These are phyloP conservation scores for Willowsia nigromaculata DNA, from an alignment of 2,888 invertebrate species.

Conservation along the genomic window DNA sequence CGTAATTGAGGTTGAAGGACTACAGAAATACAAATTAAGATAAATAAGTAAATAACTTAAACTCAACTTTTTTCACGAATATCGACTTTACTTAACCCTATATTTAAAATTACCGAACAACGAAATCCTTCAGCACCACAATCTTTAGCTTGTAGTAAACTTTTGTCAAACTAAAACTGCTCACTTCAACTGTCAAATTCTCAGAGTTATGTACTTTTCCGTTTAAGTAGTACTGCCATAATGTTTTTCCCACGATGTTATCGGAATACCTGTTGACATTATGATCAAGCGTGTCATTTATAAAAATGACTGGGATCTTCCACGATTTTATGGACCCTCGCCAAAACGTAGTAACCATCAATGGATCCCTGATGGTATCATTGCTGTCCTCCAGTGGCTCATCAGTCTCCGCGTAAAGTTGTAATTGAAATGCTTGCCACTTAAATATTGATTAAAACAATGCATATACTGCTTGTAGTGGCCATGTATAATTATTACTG, in stretches of 20 bases:
- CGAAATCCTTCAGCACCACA: background rate
- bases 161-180: background rate
- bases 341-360: conserved; percentile 45
- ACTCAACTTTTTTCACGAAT: background rate
- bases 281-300: background rate
- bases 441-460: too few relatives aligned
- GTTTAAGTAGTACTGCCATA: conserved; percentile 6
- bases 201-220: background rate
- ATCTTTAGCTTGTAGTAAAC: conserved; percentile 49
- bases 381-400: background rate
- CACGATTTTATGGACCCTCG: conserved; percentile 37
- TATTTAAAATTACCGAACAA: background rate
- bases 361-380: background rate
- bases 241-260: conserved; percentile 28
- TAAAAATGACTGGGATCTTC: conserved; percentile 15
- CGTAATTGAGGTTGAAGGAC: background rate
- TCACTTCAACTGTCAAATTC: conserved; percentile 29
- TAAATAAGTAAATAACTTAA: too few relatives aligned
- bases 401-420: conserved; percentile 46
- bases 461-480: too few relatives aligned
- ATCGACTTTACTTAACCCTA: background rate
- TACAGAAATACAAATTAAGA: background rate
- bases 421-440: conserved; percentile 45
- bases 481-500: too few relatives aligned
- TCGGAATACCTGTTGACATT: conserved; percentile 21